These are phyloP conservation scores for Sinohyriopsis cumingii DNA, from an alignment of 2,888 invertebrate species.

Conservation along the genomic window DNA sequence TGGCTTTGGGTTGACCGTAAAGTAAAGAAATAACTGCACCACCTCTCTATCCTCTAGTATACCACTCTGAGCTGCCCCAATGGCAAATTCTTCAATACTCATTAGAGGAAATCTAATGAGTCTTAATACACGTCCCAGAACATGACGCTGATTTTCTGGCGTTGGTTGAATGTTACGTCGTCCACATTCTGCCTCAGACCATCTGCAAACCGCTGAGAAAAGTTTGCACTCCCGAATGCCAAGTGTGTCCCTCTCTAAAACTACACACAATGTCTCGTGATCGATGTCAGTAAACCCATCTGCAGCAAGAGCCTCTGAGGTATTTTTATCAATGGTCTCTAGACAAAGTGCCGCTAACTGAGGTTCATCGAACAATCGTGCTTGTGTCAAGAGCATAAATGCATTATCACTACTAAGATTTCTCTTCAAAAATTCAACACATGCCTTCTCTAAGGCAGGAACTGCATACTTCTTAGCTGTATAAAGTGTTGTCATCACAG, in stretches of 20 bases:
- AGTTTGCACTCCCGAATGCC: constrained; percentile 85
- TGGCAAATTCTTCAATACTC: constrained; percentile 89
- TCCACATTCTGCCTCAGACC: constrained; percentile 78
- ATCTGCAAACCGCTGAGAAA: constrained; percentile 76
- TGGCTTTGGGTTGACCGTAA: constrained; percentile 83
- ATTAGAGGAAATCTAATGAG: constrained; percentile 87
- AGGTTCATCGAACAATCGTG: constrained; percentile 86
- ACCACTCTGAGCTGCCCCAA: constrained; percentile 78
- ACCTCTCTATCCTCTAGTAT: constrained; percentile 84
- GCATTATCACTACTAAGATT: constrained; percentile 88
- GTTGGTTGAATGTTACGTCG: constrained; percentile 79
- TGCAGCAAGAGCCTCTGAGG: constrained; percentile 84
- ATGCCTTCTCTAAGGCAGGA: constrained; percentile 85
- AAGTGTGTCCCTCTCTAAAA: constrained; percentile 85
- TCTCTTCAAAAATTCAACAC: constrained; percentile 84
- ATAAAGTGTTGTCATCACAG: constrained; percentile 89
- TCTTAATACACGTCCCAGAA: constrained; percentile 81
- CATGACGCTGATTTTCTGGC: constrained; percentile 80
- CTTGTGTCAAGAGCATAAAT: constrained; percentile 83
- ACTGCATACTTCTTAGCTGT: constrained; percentile 91
- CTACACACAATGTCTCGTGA: constrained; percentile 83
- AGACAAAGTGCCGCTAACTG: constrained; percentile 86
- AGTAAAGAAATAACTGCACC: constrained; percentile 76
- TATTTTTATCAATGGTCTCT: constrained; percentile 88
- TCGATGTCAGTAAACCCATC: constrained; percentile 89